A percentile compares a stretch with the other conserved stretches of the same genome.
phyloP scores from a whole-genome alignment of 2,113 vertebrate genomes.

The Eurystomus gularis region DNA sequence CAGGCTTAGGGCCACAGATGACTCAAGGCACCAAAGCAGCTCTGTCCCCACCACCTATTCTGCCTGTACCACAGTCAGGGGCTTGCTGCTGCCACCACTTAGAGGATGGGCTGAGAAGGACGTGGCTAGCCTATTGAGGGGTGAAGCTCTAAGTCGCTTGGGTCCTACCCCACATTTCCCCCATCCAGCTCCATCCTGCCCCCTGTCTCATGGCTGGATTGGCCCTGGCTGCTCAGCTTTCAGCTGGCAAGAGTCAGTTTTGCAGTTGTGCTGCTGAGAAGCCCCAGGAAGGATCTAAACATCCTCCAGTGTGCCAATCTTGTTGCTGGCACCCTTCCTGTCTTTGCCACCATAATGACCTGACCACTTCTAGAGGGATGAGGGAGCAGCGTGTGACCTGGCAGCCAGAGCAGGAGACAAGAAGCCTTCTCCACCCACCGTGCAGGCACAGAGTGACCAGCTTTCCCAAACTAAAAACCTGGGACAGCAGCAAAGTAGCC shows the following conservation, averaged over 20 bases:
- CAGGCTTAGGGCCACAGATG: neutral
- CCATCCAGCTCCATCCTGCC: neutral
- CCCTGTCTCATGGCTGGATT: neutral
- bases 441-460: neutral
- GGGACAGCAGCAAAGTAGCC: neutral
- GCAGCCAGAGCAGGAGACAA: neutral
- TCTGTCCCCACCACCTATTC: neutral
- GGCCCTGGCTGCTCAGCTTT: neutral
- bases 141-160: neutral
- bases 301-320: neutral
- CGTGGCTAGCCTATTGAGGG: neutral
- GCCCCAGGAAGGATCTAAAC: neutral
- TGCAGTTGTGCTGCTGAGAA: neutral
- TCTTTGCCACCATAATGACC: neutral
- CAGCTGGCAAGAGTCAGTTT: neutral
- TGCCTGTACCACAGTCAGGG: accelerated
- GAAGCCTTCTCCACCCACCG: neutral
- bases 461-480: neutral
- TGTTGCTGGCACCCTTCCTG: neutral
- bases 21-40: neutral
- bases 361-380: neutral
- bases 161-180: neutral
- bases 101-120: neutral
- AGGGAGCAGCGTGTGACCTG: neutral
- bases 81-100: neutral